These are phyloP conservation scores for Ceratitis capitata DNA, from an alignment of 1,140 invertebrate genomes.

Conservation along the genomic window DNA sequence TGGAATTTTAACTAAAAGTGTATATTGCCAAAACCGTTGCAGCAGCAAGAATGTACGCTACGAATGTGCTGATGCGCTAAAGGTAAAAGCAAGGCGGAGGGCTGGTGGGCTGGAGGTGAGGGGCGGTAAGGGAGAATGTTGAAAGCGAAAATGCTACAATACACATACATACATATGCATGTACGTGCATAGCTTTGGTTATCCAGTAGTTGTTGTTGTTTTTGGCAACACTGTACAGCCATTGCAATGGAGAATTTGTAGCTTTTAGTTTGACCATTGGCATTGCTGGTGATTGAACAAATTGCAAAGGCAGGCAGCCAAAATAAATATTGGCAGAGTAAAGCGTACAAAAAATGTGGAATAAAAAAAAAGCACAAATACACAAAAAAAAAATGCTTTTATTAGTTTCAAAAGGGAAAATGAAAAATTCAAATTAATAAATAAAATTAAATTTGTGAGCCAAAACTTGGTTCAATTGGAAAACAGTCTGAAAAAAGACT, in stretches of 20 bases:
- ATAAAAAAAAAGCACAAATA: not conserved
- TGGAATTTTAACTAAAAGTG: slow-evolving; percentile 36
- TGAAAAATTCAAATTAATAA: slow-evolving; percentile 19
- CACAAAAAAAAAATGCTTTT: not conserved
- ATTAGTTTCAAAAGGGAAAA: slow-evolving; percentile 7
- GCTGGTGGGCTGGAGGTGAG: not conserved
- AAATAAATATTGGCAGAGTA: slow-evolving; percentile 1
- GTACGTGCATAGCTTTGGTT: not conserved
- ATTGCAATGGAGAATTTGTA: not conserved
- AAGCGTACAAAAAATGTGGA: not conserved
- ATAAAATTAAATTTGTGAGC: too few relatives aligned
- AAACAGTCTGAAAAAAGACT: too few relatives aligned
- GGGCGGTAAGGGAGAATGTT: not conserved
- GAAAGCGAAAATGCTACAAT: not conserved
- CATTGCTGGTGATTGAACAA: slow-evolving; percentile 28
- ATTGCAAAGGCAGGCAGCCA: not conserved
- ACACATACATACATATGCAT: not conserved
- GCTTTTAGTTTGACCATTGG: not conserved
- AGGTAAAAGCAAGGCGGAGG: not conserved
- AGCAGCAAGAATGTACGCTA: not conserved
- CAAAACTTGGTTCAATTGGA: too few relatives aligned
- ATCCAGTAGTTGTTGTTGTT: not conserved
- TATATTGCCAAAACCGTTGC: slow-evolving; percentile 12
- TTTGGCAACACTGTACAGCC: too few relatives aligned
- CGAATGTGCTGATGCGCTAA: not conserved